phyloP scores from a whole-genome alignment of 1,140 invertebrate species.

The Drosophila triauraria region DNA sequence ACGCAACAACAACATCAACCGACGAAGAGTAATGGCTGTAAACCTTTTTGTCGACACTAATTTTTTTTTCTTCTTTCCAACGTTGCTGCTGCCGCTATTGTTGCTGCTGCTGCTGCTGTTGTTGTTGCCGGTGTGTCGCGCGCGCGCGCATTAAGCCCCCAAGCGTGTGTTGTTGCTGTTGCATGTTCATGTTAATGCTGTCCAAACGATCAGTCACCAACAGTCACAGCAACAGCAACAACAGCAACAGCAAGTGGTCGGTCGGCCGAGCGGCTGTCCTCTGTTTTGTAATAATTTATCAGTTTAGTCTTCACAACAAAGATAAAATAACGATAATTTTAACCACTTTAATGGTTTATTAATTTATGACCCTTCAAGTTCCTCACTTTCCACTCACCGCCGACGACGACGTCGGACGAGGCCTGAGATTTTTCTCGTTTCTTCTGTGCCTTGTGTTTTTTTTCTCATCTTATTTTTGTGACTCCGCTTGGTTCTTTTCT shows the following conservation, averaged over 20 bases:
- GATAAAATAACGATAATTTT: slow-evolving; percentile 85
- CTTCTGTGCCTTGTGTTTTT: slow-evolving; percentile 26
- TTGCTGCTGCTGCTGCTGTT: slow-evolving; percentile 34
- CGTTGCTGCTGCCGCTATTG: slow-evolving; percentile 44
- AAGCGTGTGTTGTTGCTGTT: slow-evolving; percentile 65
- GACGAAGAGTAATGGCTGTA: slow-evolving; percentile 82
- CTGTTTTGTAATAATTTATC: slow-evolving; percentile 85
- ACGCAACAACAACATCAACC: slow-evolving; percentile 18
- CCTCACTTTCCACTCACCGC: slow-evolving; percentile 81
- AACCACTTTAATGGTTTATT: slow-evolving; percentile 85
- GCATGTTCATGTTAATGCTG: slow-evolving; percentile 82
- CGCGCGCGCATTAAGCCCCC: slow-evolving; percentile 78
- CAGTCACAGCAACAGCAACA: slow-evolving; percentile 28
- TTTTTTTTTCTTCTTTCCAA: slow-evolving; percentile 62
- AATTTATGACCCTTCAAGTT: slow-evolving; percentile 85
- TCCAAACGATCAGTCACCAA: slow-evolving; percentile 80
- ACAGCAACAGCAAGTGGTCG: slow-evolving; percentile 41
- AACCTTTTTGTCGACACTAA: slow-evolving; percentile 84
- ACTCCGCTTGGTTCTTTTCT: slow-evolving; percentile 33
- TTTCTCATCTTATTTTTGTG: slow-evolving; percentile 12
- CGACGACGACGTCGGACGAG: slow-evolving; percentile 25
- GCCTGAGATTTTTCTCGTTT: slow-evolving; percentile 69
- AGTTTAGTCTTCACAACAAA: slow-evolving; percentile 84
- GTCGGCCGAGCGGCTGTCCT: slow-evolving; percentile 63
- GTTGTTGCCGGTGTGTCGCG: slow-evolving; percentile 57